phyloP scores from a whole-genome alignment of 1,140 invertebrate species.

The Zaprionus gabonicus region DNA sequence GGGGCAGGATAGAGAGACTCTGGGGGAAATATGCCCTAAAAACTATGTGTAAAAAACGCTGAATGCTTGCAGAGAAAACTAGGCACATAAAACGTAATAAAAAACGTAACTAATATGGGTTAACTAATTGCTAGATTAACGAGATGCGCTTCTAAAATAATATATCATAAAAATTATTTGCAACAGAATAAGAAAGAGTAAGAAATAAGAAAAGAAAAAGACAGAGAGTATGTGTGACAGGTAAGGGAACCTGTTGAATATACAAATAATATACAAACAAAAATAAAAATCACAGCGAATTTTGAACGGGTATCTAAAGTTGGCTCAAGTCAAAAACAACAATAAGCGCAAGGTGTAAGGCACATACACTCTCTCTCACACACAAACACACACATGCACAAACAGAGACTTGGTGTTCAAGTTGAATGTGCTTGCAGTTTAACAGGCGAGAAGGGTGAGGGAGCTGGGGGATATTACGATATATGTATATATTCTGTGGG shows the following conservation, averaged over 20 bases:
- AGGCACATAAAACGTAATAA: slow-evolving; percentile 22
- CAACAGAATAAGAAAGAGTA: slow-evolving; percentile 22
- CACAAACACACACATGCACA: slow-evolving; percentile 17
- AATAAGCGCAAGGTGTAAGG: slow-evolving; percentile 31
- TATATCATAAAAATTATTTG: slow-evolving; percentile 46
- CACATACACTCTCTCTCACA: slow-evolving; percentile 10
- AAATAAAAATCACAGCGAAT: slow-evolving; percentile 51
- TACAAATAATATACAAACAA: not conserved
- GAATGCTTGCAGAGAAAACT: slow-evolving; percentile 23
- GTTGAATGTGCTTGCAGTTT: slow-evolving; percentile 7
- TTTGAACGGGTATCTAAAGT: slow-evolving; percentile 41
- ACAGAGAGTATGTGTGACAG: slow-evolving; percentile 34
- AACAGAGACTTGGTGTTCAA: slow-evolving; percentile 4
- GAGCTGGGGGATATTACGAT: not conserved
- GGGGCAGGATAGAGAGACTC: slow-evolving; percentile 22
- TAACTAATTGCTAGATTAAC: slow-evolving; percentile 51
- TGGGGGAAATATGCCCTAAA: slow-evolving; percentile 12
- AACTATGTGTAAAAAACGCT: slow-evolving; percentile 35
- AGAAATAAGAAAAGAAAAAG: slow-evolving; percentile 42
- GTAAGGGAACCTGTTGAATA: slow-evolving; percentile 20
- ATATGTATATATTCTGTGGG: not conserved
- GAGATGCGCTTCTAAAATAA: slow-evolving; percentile 51
- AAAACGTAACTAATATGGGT: slow-evolving; percentile 24
- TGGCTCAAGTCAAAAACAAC: slow-evolving; percentile 37
- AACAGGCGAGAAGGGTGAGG: not conserved